Evolutionary conservation across 2,888 invertebrate genomes (phyloP), one percentile per base, ranked within the genome.

Genomic region (Cataglyphis livida): DNA sequence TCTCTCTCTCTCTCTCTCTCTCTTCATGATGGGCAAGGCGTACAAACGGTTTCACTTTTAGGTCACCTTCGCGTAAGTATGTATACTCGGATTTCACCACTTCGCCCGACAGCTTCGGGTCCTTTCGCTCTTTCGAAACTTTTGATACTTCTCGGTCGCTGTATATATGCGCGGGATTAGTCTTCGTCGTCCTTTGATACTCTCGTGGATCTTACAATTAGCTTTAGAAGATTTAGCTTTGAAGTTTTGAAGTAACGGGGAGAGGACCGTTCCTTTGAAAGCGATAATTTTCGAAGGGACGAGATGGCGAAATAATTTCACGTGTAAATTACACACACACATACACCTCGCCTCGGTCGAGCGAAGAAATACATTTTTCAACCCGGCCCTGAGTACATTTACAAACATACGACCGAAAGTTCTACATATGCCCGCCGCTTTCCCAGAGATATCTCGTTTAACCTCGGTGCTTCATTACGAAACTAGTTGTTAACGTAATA

Each of bases 1-100:
- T 3, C n/a, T 54, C 10, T 54, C 12, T 54, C 28, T 48, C 15
- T 18, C 48, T 51, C n/a, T 51, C 2, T 51, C 48, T 51, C 7
- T 41, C 12, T 15, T 51, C 51, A 51, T 21, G 65, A 65, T 76
- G 75, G 41, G 41, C 44, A 25, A 84, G 84, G 73, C 83, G 82
- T 85, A 88, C 86, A 88, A 91, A 91, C 84, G 88, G 90, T 91
- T 91, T 91, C 91, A 90, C 91, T 91, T 91, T 89, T 91, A 87
- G 89, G 89, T 87, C 88, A 88, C 88, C 89, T 88, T 85, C 88
- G 88, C 86, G 83, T 79, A 89, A 89, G 90, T 89, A 87, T 88
- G 90, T 89, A 87, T 88, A 87, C 84, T 85, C 85, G 82, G 88
- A 88, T 90, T 90, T 91, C 90, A 87, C 88, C 86, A 85, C 87